Base-by-base conservation (phyloP, 1,140 invertebrate genomes). In the Mycetomoellerius zeteki region DNA sequence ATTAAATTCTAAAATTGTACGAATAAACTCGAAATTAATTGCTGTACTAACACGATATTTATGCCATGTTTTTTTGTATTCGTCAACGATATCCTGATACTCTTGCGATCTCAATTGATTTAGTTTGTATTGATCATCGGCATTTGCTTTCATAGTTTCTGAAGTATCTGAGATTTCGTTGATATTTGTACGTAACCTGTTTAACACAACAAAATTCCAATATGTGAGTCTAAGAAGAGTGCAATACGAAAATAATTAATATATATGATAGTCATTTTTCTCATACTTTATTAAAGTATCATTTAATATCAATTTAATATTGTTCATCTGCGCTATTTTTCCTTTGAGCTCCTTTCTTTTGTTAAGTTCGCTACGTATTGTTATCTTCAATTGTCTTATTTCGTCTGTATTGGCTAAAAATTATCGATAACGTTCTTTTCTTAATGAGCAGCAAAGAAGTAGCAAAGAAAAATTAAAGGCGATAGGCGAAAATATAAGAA, bases 11-110 rank as follows among this genome's bases (percentile, higher is more conserved):
- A n/a, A 87, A 30, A 19, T 43, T 10, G 4, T 27, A 24, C 7
- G n/a, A 54, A n/a, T 8, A 65, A n/a, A 65, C 8, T 3, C 4
- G 3, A 65, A 7, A 43, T 33, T 65, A 24, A 12, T 1, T 16
- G 8, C 14, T 50, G 14, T 81, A 88, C 69, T 16, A n/a, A 91
- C 89, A 1, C 30, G 60, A 60, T 91, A 91, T 3, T 27, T n/a
- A 8, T 86, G 3, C 69, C 86, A 88, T 0, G 77, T 64, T 19
- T 43, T 43, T 24, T 86, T 52, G 54, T 90, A 90, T 7, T 84
- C 21, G 0, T 10, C 37, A 8, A 71, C 7, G 24, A 90, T 75
- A 8, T 58, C 21, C n/a, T 64, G 30, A n/a, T 69, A 77, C 0
- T 27, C 50, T 50, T 78, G 37, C 0, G 14, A 16, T 0, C 52